phyloP scores from a whole-genome alignment of 2,797 vertebrate genomes.

The Syncerus caffer region DNA sequence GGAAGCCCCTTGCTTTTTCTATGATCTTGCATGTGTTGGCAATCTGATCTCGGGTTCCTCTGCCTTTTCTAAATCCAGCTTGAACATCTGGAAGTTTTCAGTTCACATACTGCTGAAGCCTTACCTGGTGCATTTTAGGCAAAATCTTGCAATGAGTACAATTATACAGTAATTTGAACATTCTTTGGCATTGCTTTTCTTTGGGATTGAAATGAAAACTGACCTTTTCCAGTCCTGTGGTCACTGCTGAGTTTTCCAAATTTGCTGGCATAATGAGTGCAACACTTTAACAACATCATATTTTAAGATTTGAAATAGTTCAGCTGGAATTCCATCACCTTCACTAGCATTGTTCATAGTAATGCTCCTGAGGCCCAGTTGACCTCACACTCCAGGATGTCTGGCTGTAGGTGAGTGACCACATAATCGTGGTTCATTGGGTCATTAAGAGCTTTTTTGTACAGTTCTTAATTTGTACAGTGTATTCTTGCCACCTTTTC shows the following conservation, averaged over 20 bases:
- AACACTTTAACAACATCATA: not conserved
- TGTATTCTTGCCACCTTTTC: not conserved
- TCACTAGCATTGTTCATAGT: not conserved
- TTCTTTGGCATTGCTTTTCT: not conserved
- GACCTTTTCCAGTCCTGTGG: not conserved
- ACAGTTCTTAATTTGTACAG: not conserved
- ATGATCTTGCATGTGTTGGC: not conserved
- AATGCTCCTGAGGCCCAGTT: not conserved
- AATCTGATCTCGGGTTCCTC: not conserved
- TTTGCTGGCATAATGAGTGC: not conserved
- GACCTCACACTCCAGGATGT: not conserved
- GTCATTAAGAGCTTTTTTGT: not conserved
- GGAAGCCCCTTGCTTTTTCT: not conserved
- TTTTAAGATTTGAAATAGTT: not conserved
- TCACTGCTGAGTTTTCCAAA: not conserved
- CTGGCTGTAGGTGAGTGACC: not conserved
- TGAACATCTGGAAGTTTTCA: not conserved
- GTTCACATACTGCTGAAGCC: not conserved
- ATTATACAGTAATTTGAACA: not conserved
- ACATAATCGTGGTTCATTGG: not conserved
- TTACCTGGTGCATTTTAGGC: not conserved
- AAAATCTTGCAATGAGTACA: not conserved
- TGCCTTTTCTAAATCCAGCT: not conserved
- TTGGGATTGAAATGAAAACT: not conserved
- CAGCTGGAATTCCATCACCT: not conserved